phyloP scores from a whole-genome alignment of 2,888 invertebrate genomes.

The Sinopyrophorus schimmeli region DNA sequence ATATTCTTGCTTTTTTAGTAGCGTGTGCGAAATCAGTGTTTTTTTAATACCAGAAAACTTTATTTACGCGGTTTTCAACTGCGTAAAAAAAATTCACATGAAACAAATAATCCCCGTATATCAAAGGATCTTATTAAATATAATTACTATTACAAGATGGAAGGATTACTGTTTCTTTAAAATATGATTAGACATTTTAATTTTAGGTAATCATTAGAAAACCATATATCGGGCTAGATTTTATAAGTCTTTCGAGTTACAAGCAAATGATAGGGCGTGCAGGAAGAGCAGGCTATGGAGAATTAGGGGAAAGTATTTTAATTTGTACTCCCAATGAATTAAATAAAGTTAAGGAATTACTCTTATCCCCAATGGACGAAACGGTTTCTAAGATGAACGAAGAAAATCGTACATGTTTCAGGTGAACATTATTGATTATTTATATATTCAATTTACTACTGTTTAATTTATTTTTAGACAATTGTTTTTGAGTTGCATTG shows the following conservation, averaged over 20 bases:
- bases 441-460: not conserved
- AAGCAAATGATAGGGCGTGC: constrained; percentile 97
- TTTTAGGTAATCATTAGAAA: constrained; percentile 75
- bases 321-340: constrained; percentile 69
- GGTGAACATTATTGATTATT: constrained; percentile 36
- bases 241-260: constrained; percentile 78
- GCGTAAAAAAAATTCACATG: too few relatives aligned
- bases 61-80: too few relatives aligned
- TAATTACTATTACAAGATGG: too few relatives aligned
- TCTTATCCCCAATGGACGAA: constrained; percentile 69
- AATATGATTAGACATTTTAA: not conserved
- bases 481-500: constrained; percentile 70
- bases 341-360: constrained; percentile 60
- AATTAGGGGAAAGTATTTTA: constrained; percentile 83
- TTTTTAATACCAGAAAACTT: too few relatives aligned
- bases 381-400: constrained; percentile 64
- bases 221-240: constrained; percentile 77
- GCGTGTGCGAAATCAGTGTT: too few relatives aligned
- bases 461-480: constrained; percentile 49
- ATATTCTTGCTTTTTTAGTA: too few relatives aligned
- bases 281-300: constrained; percentile 85
- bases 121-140: too few relatives aligned
- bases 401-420: constrained; percentile 60
- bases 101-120: too few relatives aligned
- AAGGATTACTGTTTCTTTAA: too few relatives aligned